Conservation (phyloP, 2,888 invertebrate species). For the Ochlodes sylvanus region DNA sequence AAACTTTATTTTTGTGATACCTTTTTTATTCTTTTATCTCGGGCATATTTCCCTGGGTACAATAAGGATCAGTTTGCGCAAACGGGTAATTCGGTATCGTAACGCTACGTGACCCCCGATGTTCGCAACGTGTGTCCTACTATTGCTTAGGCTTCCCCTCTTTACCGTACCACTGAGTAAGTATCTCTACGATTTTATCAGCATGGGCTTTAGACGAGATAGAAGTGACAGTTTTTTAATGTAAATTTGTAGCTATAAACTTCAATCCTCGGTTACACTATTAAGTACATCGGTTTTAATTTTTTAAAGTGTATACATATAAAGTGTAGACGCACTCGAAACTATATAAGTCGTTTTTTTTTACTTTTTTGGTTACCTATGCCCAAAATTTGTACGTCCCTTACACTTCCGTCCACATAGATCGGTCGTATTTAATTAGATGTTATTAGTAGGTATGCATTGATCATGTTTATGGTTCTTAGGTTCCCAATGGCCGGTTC, state of each 20-base stretch:
- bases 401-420: too few relatives aligned
- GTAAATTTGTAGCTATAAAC: too few relatives aligned
- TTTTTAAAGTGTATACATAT: too few relatives aligned
- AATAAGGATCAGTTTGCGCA: slow-evolving; percentile 69
- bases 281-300: too few relatives aligned
- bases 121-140: slow-evolving; percentile 74
- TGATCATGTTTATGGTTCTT: too few relatives aligned
- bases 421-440: too few relatives aligned
- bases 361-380: too few relatives aligned
- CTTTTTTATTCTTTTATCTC: slow-evolving; percentile 56
- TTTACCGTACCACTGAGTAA: slow-evolving; percentile 67
- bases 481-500: neutral
- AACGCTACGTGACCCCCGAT: slow-evolving; percentile 76
- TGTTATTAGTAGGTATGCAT: too few relatives aligned
- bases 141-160: slow-evolving; percentile 71
- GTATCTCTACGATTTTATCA: slow-evolving; percentile 72
- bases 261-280: too few relatives aligned
- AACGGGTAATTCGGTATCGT: slow-evolving; percentile 73
- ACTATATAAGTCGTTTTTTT: too few relatives aligned
- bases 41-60: slow-evolving; percentile 71
- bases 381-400: too few relatives aligned
- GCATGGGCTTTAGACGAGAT: slow-evolving; percentile 45
- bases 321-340: too few relatives aligned
- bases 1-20: slow-evolving; percentile 61
- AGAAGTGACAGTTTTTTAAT: slow-evolving; percentile 39